Evolutionary conservation across 2,113 vertebrate species (phyloP).

Genomic region (Ictalurus punctatus): DNA sequence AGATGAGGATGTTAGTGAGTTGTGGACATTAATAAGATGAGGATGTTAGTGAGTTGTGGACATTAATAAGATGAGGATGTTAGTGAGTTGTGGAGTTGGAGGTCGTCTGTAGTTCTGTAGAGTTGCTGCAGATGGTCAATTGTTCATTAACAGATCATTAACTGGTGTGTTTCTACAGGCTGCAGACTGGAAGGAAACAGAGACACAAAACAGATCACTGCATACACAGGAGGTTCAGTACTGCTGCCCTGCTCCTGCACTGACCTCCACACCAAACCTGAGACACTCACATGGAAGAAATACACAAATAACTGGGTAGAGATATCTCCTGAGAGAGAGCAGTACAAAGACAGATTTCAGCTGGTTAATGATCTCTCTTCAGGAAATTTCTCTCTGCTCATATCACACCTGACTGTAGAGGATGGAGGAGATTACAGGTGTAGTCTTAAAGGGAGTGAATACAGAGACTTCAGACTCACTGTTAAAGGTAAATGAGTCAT

Average conservation of each 20-base stretch:
- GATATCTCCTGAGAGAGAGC: not conserved
- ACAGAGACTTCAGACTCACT: not conserved
- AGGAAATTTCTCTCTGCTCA: slow-evolving; percentile 28
- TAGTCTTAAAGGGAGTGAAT: not conserved
- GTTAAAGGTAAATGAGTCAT: not conserved
- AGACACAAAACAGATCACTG: no score
- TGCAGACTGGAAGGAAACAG: no score
- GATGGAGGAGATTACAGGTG: not conserved
- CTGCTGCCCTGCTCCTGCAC: no score
- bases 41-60: no score
- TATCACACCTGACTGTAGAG: slow-evolving; percentile 25
- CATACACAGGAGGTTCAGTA: no score
- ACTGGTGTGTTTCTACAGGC: no score
- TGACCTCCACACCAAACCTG: not conserved
- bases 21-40: no score
- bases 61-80: no score
- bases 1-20: no score
- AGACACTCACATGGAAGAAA: not conserved
- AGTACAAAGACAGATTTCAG: slow-evolving; percentile 3
- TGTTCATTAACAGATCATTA: not conserved
- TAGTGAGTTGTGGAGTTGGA: not conserved
- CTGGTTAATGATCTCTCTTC: not conserved
- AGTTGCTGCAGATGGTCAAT: not conserved
- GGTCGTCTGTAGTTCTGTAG: not conserved
- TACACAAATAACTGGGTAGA: fast-evolving